Conservation (phyloP, 64 coral and sea anemone genomes). For the Actinia tenebrosa region DNA sequence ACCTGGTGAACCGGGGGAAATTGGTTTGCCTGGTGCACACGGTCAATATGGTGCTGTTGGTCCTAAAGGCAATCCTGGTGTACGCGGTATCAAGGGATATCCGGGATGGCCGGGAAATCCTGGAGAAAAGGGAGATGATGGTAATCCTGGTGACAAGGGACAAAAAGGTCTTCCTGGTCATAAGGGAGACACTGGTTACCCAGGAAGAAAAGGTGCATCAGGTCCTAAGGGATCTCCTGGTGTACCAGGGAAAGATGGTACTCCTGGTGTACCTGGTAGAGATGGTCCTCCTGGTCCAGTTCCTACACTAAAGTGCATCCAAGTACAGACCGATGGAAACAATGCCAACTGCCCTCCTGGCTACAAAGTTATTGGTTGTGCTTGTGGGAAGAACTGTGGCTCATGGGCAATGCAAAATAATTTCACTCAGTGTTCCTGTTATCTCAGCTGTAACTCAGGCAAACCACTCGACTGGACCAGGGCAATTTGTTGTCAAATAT, state of each 20-base stretch:
- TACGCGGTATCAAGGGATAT: no score
- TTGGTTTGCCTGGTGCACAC: background rate
- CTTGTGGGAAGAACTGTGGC: slow-evolving; percentile 6
- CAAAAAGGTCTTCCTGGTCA: no score
- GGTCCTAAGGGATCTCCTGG: background rate
- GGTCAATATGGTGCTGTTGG: background rate
- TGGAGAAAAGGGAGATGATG: background rate
- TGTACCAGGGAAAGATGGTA: background rate
- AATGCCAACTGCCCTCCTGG: background rate
- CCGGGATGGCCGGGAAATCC: no score
- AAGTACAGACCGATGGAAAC: background rate
- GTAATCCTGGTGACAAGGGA: background rate
- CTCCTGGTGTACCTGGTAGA: background rate
- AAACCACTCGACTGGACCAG: slow-evolving; percentile 12
- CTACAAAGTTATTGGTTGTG: slow-evolving; percentile 4
- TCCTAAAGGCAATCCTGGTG: background rate
- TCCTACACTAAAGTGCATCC: background rate
- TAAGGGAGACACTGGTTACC: background rate
- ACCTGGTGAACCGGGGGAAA: no score
- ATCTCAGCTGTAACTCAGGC: background rate
- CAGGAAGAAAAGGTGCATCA: background rate
- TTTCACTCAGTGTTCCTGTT: background rate
- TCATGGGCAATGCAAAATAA: background rate
- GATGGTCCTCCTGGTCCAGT: background rate
- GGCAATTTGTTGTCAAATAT: background rate